Conservation (phyloP, 1,140 invertebrate genomes). For the Hypothenemus hampei region DNA sequence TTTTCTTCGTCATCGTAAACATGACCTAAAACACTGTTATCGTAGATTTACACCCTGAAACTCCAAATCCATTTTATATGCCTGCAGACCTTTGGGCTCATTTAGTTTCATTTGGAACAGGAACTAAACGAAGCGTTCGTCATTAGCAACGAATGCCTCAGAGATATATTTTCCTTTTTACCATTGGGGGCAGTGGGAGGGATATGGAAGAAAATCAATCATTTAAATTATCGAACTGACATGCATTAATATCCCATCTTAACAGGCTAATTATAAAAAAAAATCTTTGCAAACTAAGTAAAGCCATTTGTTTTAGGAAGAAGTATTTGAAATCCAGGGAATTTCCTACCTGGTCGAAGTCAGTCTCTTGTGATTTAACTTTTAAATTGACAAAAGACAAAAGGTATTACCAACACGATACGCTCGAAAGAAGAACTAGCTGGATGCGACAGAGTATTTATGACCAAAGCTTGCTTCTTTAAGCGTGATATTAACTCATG, state of each 20-base stretch:
- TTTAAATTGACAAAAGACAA: constrained; percentile 30
- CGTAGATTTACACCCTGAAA: constrained; percentile 7
- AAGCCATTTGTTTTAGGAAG: too few relatives aligned
- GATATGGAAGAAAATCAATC: constrained; percentile 6
- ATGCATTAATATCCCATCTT: too few relatives aligned
- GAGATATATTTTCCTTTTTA: not conserved
- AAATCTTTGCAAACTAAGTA: too few relatives aligned
- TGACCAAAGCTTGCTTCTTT: constrained; percentile 14
- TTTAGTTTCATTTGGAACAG: constrained; percentile 8
- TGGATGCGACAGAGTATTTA: constrained; percentile 16
- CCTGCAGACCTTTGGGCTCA: constrained; percentile 9
- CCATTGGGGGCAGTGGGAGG: not conserved
- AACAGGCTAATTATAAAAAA: too few relatives aligned
- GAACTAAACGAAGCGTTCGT: constrained; percentile 9
- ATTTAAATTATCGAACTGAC: too few relatives aligned
- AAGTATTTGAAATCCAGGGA: constrained; percentile 9
- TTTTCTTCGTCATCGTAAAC: not conserved
- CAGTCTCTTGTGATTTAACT: constrained; percentile 27
- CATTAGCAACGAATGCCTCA: constrained; percentile 4
- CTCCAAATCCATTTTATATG: constrained; percentile 6
- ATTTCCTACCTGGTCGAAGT: constrained; percentile 10
- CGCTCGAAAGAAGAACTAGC: constrained; percentile 15
- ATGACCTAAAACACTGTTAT: constrained; percentile 7
- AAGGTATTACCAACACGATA: constrained; percentile 24
- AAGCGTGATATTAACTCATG: constrained; percentile 23